Evolutionary conservation across 2,113 vertebrate genomes (phyloP).

Genomic region (Burhinus oedicnemus): DNA sequence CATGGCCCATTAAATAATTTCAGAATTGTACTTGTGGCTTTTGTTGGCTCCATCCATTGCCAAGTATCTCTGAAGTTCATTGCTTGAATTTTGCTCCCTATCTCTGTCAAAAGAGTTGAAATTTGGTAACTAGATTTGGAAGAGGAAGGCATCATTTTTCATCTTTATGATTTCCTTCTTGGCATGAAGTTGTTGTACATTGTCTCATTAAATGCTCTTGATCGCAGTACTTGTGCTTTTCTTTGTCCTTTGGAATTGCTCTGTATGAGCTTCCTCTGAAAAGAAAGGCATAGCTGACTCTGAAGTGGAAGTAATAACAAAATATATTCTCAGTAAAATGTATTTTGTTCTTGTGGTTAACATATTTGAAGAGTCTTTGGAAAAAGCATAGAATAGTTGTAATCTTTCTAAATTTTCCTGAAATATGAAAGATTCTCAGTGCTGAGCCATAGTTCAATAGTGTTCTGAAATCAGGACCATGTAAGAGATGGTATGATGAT

Average conservation of each 20-base stretch:
- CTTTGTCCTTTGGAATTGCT: not conserved
- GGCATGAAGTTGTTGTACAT: not conserved
- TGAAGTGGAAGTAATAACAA: not conserved
- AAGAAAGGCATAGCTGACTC: not conserved
- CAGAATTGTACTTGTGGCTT: not conserved
- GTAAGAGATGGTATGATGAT: not conserved
- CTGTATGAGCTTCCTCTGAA: not conserved
- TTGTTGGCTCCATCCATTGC: not conserved
- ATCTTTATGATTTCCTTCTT: not conserved
- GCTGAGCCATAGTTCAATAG: not conserved
- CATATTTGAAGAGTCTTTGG: not conserved
- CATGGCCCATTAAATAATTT: not conserved
- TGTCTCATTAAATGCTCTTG: not conserved
- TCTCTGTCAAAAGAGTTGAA: not conserved
- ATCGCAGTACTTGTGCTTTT: not conserved
- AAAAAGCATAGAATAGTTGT: not conserved
- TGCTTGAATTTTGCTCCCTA: not conserved
- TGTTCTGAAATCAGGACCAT: not conserved
- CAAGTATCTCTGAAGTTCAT: not conserved
- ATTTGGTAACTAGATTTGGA: not conserved
- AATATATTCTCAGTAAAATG: not conserved
- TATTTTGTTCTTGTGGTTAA: not conserved
- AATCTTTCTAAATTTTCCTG: not conserved
- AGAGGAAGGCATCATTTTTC: not conserved
- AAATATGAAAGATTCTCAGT: not conserved